A percentile compares a stretch with the other conserved stretches of the same genome.
Conservation (phyloP, 2,888 invertebrate species). For the Eucera pruinosa region DNA sequence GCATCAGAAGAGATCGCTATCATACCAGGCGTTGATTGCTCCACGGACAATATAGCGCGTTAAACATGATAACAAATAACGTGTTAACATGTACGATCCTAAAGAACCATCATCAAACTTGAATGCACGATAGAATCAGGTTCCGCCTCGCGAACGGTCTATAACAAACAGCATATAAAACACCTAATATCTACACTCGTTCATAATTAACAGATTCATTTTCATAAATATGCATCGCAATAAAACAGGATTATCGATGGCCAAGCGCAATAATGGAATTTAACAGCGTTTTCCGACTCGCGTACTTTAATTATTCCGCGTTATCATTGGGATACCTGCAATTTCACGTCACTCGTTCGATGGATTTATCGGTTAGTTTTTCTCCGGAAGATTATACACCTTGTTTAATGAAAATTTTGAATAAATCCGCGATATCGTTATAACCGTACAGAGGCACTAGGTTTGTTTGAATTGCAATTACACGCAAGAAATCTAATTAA, state of each 20-base stretch:
- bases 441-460: not conserved
- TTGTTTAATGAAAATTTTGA: conserved; percentile 7
- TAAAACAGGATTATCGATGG: not conserved
- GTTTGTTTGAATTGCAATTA: not conserved
- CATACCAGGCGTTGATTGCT: conserved; percentile 4
- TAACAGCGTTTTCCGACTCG: not conserved
- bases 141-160: not conserved
- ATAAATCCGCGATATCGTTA: conserved; percentile 8
- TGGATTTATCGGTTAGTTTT: conserved; percentile 2
- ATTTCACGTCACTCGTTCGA: not conserved
- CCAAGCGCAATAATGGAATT: not conserved
- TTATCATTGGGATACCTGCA: conserved; percentile 16
- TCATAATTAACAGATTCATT: too few species aligned
- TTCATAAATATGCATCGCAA: not conserved
- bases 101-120: not conserved
- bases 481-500: not conserved
- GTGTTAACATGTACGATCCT: conserved; percentile 17
- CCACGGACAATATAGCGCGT: conserved; percentile 20
- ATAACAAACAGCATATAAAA: not conserved
- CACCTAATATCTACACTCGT: too few species aligned
- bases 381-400: not conserved
- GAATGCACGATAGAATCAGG: not conserved
- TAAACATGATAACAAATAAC: conserved; percentile 41
- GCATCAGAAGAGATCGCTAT: conserved; percentile 48
- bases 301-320: conserved; percentile 30